phyloP scores from a whole-genome alignment of 2,797 vertebrate genomes.

The Carcharodon carcharias region DNA sequence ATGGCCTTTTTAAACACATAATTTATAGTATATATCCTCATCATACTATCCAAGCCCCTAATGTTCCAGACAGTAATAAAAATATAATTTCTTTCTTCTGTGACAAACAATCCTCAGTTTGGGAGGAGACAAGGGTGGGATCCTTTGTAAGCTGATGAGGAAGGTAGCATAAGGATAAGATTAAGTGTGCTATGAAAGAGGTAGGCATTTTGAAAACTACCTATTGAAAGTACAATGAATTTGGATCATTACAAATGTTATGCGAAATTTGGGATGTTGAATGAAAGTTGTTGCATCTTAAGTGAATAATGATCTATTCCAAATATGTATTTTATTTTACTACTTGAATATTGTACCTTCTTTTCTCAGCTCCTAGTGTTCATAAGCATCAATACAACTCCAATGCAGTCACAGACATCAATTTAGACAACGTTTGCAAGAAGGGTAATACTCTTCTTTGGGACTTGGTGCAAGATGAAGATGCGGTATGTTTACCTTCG shows the following conservation, averaged over 20 bases:
- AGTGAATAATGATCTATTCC: background rate
- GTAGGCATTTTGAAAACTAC: background rate
- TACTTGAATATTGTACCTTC: constrained; percentile 12
- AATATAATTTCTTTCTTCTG: background rate
- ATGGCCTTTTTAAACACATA: background rate
- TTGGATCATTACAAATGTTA: background rate
- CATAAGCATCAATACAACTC: constrained; percentile 92
- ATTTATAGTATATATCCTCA: too few relatives aligned
- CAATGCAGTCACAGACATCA: constrained; percentile 90
- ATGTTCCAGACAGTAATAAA: background rate
- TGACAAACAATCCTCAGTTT: too few relatives aligned
- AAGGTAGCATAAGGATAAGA: background rate
- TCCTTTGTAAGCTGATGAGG: background rate
- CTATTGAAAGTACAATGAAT: background rate
- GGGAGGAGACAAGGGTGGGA: too few relatives aligned
- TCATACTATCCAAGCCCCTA: background rate
- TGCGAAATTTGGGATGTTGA: background rate
- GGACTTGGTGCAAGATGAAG: constrained; percentile 97
- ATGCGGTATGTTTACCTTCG: constrained; percentile 69
- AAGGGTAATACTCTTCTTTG: constrained; percentile 95
- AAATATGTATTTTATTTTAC: background rate
- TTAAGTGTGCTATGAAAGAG: background rate
- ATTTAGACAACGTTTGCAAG: constrained; percentile 97
- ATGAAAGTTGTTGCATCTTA: background rate
- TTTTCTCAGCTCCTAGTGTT: constrained; percentile 76